Base-by-base conservation (phyloP, 53 echinoderm and acorn worm genomes). In the Paracentrotus lividus region DNA sequence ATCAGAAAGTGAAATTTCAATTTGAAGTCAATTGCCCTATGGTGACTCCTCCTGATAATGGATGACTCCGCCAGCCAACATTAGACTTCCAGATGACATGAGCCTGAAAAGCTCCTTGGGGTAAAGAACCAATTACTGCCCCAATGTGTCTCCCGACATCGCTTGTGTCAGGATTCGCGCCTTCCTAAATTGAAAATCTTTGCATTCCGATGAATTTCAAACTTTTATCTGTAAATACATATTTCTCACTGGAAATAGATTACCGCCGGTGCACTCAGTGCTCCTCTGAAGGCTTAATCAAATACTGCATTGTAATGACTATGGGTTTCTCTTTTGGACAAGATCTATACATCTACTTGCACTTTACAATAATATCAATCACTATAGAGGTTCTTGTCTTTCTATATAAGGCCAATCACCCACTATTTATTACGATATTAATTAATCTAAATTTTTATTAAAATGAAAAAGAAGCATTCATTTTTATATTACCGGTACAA, bases 71-170 rank as follows among this genome's bases (percentile, higher is more conserved):
- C 9, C 81, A 81, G 44, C 81, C 47, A 47, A 81, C 47, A 47
- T 81, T 81, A 45, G 81, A n/a, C 81, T 81, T 47, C 42, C 44
- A 81, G 81, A 81, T 47, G 45, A 47, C 47, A 81, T 44, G 34
- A 87, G 87, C n/a, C 54, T 56, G 47, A 42, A 89, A 89, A 42
- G 21, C 72, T 53, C 90, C 90, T 90, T 33, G 13, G 90, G 90
- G 90, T 47, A 51, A 72, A 90, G 90, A 90, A 90, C 90, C 90
- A 90, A 90, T 90, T 90, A 90, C 51, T 51, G 72, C 47, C 31
- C 24, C 72, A 90, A 90, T 90, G 90, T 90, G 90, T 72, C 53
- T 72, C 36, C 45, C 24, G 32, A 72, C 72, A 72, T 47, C 72
- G 56, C 49, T 45, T 49, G 90, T 69, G 90, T 90, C 90, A 90